Evolutionary conservation across 2,888 invertebrate genomes (phyloP), one percentile per base, ranked within the genome.

Genomic region (Meliscaeva auricollis): DNA sequence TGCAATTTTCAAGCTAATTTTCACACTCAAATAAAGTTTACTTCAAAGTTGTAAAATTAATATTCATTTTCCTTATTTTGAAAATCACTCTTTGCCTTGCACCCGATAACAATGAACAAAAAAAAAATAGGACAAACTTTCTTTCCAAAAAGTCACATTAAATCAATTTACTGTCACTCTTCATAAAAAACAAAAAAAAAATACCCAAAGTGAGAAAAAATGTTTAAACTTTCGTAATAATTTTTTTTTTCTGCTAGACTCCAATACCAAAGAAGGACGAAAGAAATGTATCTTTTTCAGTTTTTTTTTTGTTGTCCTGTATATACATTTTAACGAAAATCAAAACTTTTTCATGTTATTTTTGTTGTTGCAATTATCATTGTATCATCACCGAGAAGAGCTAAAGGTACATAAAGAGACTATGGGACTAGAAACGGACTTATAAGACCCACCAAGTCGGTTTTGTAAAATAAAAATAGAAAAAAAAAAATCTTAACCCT

Each of bases 151-250:
- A 77, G 69, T 62, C 58, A 69, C 69, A 70, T 78, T 70, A 78
- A 78, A 78, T 78, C 78, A 78, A 78, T 78, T 78, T 64, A 70
- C 78, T 78, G 72, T 50, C 78, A 72, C 72, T 78, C 78, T 66
- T 78, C 56, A 78, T 72, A 72, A 72, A 66, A 72, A 72, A 46
- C 4, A 32, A 32, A 32, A 32, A 32, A 11, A 8, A 38, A 38
- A 38, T 2, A 9, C 54, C 17, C 78, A 66, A 66, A 78, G 70
- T 72, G 70, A 64, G 62, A 72, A 72, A 48, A 66, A 48, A 20
- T 17, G 22, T 48, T 48, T 46, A 72, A 78, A 78, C 64, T 78
- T 70, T 52, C 2, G 4, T 9, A 22, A 62, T 35, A 26, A 11
- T 26, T 38, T 26, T 70, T 52, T 48, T 15, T 20, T 38, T 44